These are phyloP conservation scores for Alexandromys fortis DNA, from an alignment of 2,113 vertebrate species.

Conservation along the genomic window DNA sequence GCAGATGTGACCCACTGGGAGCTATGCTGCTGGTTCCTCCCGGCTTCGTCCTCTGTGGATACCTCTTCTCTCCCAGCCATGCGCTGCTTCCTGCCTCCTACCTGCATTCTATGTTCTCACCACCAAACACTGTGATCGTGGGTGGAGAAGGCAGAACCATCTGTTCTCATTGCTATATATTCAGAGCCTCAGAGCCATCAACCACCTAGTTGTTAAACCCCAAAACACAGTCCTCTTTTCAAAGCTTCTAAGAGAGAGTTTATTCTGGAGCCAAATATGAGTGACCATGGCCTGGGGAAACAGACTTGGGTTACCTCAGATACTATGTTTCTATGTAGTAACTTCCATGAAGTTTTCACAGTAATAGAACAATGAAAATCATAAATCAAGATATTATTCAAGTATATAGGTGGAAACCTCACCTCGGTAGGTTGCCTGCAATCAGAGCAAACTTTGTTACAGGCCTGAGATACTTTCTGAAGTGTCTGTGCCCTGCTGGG, in stretches of 20 bases:
- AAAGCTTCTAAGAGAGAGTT: neutral
- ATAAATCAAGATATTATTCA: too few species aligned
- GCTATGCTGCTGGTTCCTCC: neutral
- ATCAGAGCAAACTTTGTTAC: neutral
- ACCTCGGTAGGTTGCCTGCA: neutral
- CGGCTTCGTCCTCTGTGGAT: neutral
- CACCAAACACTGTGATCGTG: neutral
- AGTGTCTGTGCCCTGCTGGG: too few species aligned
- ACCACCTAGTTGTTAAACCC: neutral
- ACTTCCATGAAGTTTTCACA: neutral
- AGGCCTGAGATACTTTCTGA: neutral
- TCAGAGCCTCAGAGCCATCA: neutral
- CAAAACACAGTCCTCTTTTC: neutral
- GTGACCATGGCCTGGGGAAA: neutral
- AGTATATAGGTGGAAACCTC: neutral
- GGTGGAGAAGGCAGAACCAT: neutral
- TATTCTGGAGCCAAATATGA: neutral
- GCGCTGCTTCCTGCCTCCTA: neutral
- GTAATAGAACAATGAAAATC: neutral
- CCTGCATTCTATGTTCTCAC: neutral
- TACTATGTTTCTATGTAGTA: too few species aligned
- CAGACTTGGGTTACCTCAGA: too few species aligned
- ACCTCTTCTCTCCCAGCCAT: neutral
- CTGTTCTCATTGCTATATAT: neutral
- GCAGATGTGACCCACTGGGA: neutral